Percentiles rank a stretch among this genome's conserved stretches.
Conservation (phyloP, 2,797 vertebrate genomes). For the Lacerta bilineata region DNA sequence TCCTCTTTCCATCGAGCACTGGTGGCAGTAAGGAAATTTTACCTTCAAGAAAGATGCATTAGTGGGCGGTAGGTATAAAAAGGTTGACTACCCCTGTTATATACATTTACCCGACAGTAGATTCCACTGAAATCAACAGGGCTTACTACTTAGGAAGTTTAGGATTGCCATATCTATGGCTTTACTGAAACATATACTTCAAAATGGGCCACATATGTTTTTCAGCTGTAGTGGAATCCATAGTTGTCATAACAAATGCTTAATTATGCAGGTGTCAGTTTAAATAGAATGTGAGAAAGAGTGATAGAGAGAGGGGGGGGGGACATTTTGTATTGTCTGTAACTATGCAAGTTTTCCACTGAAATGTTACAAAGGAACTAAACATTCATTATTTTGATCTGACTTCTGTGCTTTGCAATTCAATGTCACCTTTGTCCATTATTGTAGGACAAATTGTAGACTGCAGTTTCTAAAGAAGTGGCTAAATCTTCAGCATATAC, state of each 20-base stretch:
- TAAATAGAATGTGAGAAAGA: neutral
- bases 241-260: neutral
- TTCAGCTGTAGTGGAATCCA: neutral
- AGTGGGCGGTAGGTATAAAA: too few relatives aligned
- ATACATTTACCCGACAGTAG: too few relatives aligned
- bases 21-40: too few relatives aligned
- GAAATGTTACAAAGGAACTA: neutral
- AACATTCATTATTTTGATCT: neutral
- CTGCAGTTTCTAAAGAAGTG: neutral
- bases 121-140: too few relatives aligned
- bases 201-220: neutral
- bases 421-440: neutral
- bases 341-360: accelerated
- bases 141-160: too few relatives aligned
- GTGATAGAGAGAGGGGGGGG: neutral
- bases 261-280: neutral
- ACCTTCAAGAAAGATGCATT: too few relatives aligned
- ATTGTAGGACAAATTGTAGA: neutral
- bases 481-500: neutral
- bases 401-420: neutral
- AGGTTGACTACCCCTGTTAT: too few relatives aligned
- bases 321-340: neutral
- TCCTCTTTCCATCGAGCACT: too few relatives aligned
- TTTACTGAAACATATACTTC: neutral
- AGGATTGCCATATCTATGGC: too few relatives aligned